Percentiles rank a stretch among this genome's conserved stretches.
These are phyloP conservation scores for Neotoma lepida DNA, from an alignment of 2,113 vertebrate species.

Conservation along the genomic window DNA sequence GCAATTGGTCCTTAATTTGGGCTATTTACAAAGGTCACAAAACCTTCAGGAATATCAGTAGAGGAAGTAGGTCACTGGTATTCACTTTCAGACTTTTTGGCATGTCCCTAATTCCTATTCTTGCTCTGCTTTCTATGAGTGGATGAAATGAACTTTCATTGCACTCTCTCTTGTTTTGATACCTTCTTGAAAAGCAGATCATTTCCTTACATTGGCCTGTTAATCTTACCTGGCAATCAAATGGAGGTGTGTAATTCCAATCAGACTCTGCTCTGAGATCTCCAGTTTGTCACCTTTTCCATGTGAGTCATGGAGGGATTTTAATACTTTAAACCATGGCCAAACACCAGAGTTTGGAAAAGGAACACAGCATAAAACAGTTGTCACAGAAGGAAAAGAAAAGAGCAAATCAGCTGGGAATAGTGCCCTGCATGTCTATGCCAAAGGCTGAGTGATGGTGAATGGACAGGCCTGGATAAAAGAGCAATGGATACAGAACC, in stretches of 20 bases:
- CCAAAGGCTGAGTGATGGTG: fast-evolving
- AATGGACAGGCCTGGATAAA: background rate
- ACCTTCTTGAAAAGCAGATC: background rate
- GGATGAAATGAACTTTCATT: background rate
- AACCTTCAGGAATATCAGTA: background rate
- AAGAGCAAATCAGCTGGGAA: background rate
- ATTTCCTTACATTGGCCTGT: background rate
- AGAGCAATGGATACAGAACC: background rate
- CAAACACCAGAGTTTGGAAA: background rate
- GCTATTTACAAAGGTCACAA: background rate
- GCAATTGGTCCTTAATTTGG: background rate
- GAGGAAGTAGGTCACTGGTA: background rate
- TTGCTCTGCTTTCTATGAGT: background rate
- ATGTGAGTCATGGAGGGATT: background rate
- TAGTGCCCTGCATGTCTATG: background rate
- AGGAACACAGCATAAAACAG: background rate
- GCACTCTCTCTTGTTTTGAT: no score
- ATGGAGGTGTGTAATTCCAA: background rate
- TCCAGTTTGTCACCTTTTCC: background rate
- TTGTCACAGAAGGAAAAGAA: background rate
- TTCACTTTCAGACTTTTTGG: background rate
- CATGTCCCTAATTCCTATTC: background rate
- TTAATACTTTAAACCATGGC: background rate
- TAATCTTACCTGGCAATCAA: background rate
- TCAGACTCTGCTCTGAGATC: background rate